A percentile compares a stretch with the other conserved stretches of the same genome.
These are phyloP conservation scores for Pollenia griseotomentosa DNA, from an alignment of 2,888 invertebrate genomes.

Conservation along the genomic window DNA sequence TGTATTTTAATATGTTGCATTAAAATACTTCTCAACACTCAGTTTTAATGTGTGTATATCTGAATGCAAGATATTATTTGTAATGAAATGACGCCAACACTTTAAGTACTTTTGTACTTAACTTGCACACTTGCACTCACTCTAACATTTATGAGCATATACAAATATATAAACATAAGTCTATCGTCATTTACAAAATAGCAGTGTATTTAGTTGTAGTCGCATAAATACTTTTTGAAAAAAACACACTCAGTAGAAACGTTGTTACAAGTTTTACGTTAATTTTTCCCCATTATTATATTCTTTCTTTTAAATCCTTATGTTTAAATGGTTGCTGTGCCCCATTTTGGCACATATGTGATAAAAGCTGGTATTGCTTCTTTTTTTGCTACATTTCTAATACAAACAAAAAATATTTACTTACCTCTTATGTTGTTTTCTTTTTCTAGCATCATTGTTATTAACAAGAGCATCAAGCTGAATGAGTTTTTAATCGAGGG, in stretches of 20 bases:
- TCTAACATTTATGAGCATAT: too few species aligned
- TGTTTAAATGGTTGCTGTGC: slow-evolving; percentile 11
- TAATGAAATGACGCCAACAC: too few species aligned
- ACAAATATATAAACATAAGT: neutral
- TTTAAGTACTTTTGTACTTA: too few species aligned
- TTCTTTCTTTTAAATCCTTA: slow-evolving; percentile 5
- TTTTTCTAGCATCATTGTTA: neutral
- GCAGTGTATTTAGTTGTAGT: slow-evolving; percentile 6
- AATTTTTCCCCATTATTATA: neutral
- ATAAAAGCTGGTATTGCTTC: slow-evolving; percentile 28
- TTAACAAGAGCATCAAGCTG: too few species aligned
- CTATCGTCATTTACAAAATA: neutral
- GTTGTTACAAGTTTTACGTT: slow-evolving; percentile 20
- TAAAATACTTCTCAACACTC: too few species aligned
- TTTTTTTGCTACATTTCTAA: neutral
- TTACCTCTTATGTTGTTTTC: slow-evolving; percentile 15
- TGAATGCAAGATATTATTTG: too few species aligned
- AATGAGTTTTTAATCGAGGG: neutral
- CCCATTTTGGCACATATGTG: slow-evolving; percentile 7
- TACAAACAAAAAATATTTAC: slow-evolving; percentile 36
- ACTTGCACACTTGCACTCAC: too few species aligned
- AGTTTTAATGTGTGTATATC: too few species aligned
- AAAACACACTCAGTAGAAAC: slow-evolving; percentile 40
- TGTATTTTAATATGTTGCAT: too few species aligned
- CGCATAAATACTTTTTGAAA: slow-evolving; percentile 19